phyloP scores from a whole-genome alignment of 2,797 vertebrate species.

The Masticophis lateralis region DNA sequence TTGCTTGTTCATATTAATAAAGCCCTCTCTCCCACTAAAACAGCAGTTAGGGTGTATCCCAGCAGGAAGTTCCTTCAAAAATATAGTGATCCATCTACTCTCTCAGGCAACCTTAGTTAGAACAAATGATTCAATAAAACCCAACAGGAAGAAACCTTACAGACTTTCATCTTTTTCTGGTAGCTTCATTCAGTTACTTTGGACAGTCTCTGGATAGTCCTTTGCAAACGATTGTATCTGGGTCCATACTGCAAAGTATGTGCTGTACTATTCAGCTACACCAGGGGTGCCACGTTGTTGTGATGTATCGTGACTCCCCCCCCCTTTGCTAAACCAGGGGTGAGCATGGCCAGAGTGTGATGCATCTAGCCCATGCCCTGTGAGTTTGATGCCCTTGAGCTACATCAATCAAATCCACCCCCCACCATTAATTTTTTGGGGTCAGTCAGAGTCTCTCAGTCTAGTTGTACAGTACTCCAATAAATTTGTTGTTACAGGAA shows the following conservation, averaged over 20 bases:
- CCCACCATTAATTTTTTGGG: too few relatives aligned
- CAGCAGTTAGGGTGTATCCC: background rate
- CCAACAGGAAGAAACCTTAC: background rate
- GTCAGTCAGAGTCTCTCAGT: too few relatives aligned
- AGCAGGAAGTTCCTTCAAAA: background rate
- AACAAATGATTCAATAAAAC: background rate
- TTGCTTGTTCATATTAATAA: background rate
- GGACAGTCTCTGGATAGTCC: background rate
- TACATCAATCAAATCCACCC: too few relatives aligned
- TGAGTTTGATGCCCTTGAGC: too few relatives aligned
- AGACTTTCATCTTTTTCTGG: background rate
- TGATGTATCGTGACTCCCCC: too few relatives aligned
- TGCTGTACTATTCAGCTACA: background rate
- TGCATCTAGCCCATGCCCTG: too few relatives aligned
- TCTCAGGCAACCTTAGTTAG: background rate
- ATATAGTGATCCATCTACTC: background rate
- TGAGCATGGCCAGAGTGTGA: too few relatives aligned
- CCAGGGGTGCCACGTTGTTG: background rate
- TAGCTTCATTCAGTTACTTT: background rate
- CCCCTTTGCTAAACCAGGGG: too few relatives aligned
- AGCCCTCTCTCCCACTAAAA: background rate
- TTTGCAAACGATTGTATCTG: background rate
- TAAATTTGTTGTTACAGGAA: background rate
- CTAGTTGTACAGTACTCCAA: background rate
- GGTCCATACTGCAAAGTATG: background rate